A percentile compares a stretch with the other conserved stretches of the same genome.
Conservation (phyloP, 2,888 invertebrate genomes). For the Tachystola acroxantha region DNA sequence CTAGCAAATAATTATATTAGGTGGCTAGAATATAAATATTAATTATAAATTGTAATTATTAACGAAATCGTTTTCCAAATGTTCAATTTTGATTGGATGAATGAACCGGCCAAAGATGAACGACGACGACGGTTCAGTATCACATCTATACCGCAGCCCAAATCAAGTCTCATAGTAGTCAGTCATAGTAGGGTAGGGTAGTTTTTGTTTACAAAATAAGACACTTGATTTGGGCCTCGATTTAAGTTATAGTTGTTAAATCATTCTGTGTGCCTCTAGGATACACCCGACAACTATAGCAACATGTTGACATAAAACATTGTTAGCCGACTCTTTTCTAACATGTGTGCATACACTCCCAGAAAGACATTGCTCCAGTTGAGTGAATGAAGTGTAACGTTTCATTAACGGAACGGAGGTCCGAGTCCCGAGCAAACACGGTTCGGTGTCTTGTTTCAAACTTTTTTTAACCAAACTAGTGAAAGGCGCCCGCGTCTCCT, state of each 20-base stretch:
- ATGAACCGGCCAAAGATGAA: too few species aligned
- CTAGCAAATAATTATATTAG: too few species aligned
- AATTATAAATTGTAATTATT: too few species aligned
- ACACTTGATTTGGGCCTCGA: too few species aligned
- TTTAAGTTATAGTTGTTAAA: conserved; percentile 7
- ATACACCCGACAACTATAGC: conserved; percentile 3
- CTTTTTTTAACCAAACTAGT: conserved; percentile 54
- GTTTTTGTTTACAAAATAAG: too few species aligned
- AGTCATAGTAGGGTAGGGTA: too few species aligned
- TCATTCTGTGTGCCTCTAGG: conserved; percentile 4
- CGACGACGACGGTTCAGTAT: too few species aligned
- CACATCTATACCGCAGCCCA: too few species aligned
- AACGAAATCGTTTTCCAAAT: too few species aligned
- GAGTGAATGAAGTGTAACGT: conserved; percentile 64
- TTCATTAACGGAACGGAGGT: conserved; percentile 61
- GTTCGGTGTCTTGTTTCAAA: conserved; percentile 66
- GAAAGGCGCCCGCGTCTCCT: conserved; percentile 67
- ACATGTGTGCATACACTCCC: conserved; percentile 22
- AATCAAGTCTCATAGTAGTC: too few species aligned
- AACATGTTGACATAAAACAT: conserved; percentile 12
- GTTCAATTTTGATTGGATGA: too few species aligned
- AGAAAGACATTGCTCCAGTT: conserved; percentile 45
- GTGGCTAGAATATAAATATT: too few species aligned
- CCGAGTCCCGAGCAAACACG: conserved; percentile 51
- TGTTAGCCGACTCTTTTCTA: conserved; percentile 14